Conservation (phyloP, 1,140 invertebrate species). For the Procambarus clarkii region DNA sequence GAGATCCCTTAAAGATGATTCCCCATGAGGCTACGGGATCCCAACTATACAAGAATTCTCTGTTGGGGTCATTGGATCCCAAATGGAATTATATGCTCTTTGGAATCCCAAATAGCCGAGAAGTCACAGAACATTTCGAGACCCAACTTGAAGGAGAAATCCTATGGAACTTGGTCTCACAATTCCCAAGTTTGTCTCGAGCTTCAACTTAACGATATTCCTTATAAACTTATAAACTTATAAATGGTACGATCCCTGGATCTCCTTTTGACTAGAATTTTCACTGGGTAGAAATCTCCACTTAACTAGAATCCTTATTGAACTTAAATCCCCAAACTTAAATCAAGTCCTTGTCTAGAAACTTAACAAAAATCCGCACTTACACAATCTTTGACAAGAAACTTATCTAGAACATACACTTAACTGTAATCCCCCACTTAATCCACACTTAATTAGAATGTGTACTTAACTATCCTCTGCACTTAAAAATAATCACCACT, state of each 20-base stretch:
- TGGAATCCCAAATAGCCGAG: too few relatives aligned
- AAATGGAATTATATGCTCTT: too few relatives aligned
- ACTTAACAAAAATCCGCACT: background rate
- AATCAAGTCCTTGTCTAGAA: too few relatives aligned
- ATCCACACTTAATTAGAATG: background rate
- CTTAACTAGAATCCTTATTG: background rate
- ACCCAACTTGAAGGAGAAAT: too few relatives aligned
- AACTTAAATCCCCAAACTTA: background rate
- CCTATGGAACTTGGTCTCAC: background rate
- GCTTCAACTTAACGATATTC: background rate
- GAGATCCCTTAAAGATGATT: background rate
- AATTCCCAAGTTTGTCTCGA: background rate
- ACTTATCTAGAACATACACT: background rate
- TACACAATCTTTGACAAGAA: background rate
- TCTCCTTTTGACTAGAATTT: slow-evolving; percentile 2
- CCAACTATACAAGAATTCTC: background rate
- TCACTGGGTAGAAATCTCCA: background rate
- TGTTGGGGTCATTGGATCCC: too few relatives aligned
- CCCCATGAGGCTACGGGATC: background rate
- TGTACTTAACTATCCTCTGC: background rate
- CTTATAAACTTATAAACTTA: background rate
- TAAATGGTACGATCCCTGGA: background rate
- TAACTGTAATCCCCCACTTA: background rate
- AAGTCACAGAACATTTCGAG: too few relatives aligned
- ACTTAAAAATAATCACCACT: background rate